These are phyloP conservation scores for Gavia stellata DNA, from an alignment of 2,113 vertebrate genomes.

Conservation along the genomic window DNA sequence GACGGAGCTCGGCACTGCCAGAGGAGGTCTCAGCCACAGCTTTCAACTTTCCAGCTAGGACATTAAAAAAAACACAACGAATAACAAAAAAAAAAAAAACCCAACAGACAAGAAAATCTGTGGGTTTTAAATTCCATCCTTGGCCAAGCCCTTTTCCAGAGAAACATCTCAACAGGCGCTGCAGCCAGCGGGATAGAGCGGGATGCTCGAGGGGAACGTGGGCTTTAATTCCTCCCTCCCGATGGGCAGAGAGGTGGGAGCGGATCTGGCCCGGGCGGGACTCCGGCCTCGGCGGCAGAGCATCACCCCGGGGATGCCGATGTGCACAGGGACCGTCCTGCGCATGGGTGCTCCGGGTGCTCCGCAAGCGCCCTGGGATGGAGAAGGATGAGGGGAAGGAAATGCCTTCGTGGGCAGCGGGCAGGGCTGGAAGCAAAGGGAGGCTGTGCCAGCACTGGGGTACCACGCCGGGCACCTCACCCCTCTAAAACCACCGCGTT, in stretches of 20 bases:
- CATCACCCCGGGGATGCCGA: not conserved
- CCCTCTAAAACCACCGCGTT: rapidly evolving
- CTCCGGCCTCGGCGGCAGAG: not conserved
- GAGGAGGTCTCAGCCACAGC: not conserved
- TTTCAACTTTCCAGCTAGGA: not conserved
- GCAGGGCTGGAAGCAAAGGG: not conserved
- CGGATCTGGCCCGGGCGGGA: not conserved
- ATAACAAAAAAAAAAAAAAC: not conserved
- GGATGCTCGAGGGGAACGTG: not conserved
- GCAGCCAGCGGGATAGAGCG: not conserved
- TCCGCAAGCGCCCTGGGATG: not conserved
- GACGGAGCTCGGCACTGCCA: not conserved
- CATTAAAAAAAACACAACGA: not conserved
- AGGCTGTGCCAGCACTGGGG: no score
- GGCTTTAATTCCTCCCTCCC: not conserved
- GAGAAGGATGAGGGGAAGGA: not conserved
- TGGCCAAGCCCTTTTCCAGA: not conserved
- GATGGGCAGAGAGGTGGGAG: not conserved
- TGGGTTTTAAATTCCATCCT: not conserved
- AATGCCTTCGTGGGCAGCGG: rapidly evolving
- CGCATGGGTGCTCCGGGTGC: not conserved
- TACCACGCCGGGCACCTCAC: not conserved
- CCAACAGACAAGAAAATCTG: not conserved
- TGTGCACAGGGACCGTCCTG: not conserved
- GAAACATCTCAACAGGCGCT: not conserved